Evolutionary conservation across 2,888 invertebrate species (phyloP), one percentile per base, ranked within the genome.

Genomic region (Apamea sordens): DNA sequence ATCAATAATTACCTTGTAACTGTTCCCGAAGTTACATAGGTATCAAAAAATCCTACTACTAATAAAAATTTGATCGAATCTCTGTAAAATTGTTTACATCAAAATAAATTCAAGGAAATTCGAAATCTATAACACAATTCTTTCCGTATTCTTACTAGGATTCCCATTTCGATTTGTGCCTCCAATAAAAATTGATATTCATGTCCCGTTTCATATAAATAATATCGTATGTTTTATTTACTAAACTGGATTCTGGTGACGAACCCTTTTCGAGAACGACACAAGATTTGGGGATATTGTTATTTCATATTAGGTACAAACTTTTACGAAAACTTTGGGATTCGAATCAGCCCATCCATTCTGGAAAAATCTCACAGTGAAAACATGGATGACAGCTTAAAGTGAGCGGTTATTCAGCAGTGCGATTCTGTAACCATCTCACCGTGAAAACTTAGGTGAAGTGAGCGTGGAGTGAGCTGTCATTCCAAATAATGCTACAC

Each of bases 181-280:
- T 65, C 53, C 61, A 73, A 59, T 84, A n/a, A 77, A 76, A 76
- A 75, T 86, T 86, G 41, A 77, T 88, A 88, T 88, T 86, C 86
- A 79, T 64, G 56, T 76, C 77, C 41, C 77, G 83, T 68, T n/a
- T 32, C 76, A 67, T 77, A 86, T 79, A 83, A 88, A 88, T 88
- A 86, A 79, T 86, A 88, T 76, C 77, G 71, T 88, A 79, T 88
- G 88, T 88, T 86, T 86, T 86, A 88, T 86, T 86, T 86, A 86
- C 86, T 86, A 70, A 69, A 73, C 83, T 65, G 68, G 41, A 72
- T 86, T 77, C 74, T 28, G 71, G 85, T 85, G 88, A 85, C 74
- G 73, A 80, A 85, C 76, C 85, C 76, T 64, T 85, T 86, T 73
- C 72, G 50, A 63, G 63, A 76, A 84, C 67, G 76, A 80, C 61